phyloP scores from a whole-genome alignment of 2,113 vertebrate genomes.

The Orcinus orca region DNA sequence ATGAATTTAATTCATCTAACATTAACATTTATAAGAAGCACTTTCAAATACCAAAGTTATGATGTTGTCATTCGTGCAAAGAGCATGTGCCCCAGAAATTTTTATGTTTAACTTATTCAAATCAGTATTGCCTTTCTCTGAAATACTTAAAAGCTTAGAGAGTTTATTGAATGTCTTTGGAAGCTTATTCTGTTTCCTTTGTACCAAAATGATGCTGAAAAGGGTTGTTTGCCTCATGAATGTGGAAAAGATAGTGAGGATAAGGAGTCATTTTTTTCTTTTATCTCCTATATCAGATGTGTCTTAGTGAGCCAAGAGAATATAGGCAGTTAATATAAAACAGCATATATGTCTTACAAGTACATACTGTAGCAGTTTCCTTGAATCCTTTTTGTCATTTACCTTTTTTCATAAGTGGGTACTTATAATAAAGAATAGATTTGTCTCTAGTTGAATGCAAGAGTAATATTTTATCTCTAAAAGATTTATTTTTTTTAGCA shows the following conservation, averaged over 20 bases:
- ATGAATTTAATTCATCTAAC: constrained; percentile 10
- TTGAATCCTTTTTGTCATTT: background rate
- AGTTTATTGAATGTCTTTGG: background rate
- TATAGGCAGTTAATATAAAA: background rate
- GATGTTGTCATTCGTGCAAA: background rate
- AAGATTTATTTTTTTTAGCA: constrained; percentile 35
- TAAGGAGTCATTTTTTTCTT: background rate
- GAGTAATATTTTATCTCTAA: background rate
- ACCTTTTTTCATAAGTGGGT: background rate
- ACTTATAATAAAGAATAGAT: background rate
- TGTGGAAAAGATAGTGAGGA: background rate
- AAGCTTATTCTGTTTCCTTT: constrained; percentile 39
- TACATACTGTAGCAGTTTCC: background rate
- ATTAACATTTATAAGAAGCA: background rate
- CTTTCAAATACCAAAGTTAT: background rate
- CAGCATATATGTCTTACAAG: background rate
- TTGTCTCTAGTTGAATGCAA: constrained; percentile 14
- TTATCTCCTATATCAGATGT: background rate
- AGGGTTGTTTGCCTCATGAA: background rate
- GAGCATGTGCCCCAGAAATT: background rate
- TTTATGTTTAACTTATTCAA: background rate
- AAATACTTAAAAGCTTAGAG: constrained; percentile 15
- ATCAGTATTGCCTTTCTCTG: constrained; percentile 36
- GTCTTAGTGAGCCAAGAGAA: background rate
- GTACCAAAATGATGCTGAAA: background rate